Conservation (phyloP, 30 jellyfish, hydroid and myxozoan genomes). For the Hydractinia echinata region DNA sequence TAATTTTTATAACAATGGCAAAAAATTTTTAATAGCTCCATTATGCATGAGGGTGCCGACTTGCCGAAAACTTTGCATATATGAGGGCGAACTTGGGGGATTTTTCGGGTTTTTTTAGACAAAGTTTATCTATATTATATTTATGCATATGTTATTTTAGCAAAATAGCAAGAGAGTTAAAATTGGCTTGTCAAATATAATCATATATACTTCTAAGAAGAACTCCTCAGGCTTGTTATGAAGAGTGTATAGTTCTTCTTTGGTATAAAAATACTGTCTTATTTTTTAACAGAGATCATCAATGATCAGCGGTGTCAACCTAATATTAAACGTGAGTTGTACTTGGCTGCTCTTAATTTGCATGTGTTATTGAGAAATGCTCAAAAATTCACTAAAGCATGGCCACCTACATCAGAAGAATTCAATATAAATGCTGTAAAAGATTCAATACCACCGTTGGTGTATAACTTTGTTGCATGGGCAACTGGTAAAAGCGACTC, state of each 20-base stretch:
- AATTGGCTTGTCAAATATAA: too few species aligned
- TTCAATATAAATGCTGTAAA: constrained; percentile 24
- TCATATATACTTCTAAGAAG: too few species aligned
- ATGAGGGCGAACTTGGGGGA: too few species aligned
- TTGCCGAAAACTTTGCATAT: too few species aligned
- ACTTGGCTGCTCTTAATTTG: constrained; percentile 20
- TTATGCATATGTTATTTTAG: too few species aligned
- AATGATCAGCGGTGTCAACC: constrained; percentile 5
- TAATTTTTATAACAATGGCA: too few species aligned
- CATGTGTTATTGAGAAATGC: background rate
- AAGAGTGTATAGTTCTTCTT: background rate
- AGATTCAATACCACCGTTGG: constrained; percentile 31
- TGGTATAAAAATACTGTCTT: constrained; percentile 12
- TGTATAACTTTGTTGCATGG: constrained; percentile 45
- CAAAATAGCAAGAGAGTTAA: too few species aligned
- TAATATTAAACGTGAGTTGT: constrained; percentile 15
- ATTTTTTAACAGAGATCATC: constrained; percentile 6
- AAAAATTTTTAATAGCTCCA: too few species aligned
- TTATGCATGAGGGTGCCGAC: too few species aligned
- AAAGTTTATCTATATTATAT: too few species aligned
- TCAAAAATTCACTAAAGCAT: background rate
- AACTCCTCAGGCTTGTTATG: too few species aligned
- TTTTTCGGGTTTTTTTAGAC: too few species aligned
- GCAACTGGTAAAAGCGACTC: constrained; percentile 34
- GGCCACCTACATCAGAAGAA: constrained; percentile 48